These are phyloP conservation scores for Mallotus villosus DNA, from an alignment of 2,797 vertebrate genomes.

Conservation along the genomic window DNA sequence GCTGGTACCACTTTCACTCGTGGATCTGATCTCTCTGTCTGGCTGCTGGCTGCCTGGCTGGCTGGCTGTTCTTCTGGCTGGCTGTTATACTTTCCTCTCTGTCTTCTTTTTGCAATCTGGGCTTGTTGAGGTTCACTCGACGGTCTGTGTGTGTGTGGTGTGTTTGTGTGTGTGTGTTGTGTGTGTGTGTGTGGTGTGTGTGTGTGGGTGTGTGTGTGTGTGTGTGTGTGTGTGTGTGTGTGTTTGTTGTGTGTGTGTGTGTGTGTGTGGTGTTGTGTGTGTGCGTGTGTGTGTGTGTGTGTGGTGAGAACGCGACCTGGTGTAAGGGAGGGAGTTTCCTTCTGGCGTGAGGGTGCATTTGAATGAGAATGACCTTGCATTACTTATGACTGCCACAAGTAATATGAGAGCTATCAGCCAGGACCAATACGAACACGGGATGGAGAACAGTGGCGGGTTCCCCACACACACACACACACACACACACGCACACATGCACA, in stretches of 20 bases:
- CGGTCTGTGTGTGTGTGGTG: conserved; percentile 37
- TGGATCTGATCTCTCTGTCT: not conserved
- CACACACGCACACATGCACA: conserved; percentile 15
- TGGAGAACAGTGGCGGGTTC: conserved; percentile 50
- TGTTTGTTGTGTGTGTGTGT: conserved; percentile 9
- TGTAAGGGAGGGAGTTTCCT: conserved; percentile 60
- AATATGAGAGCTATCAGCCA: conserved; percentile 67
- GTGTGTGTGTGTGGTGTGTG: not conserved
- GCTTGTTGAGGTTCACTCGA: not conserved
- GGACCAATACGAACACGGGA: conserved; percentile 58
- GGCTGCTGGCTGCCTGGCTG: conserved; percentile 27
- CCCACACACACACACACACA: conserved; percentile 32
- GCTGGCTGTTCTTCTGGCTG: not conserved
- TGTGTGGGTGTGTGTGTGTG: conserved; percentile 2
- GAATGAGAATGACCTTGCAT: conserved; percentile 76
- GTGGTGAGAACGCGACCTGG: conserved; percentile 65
- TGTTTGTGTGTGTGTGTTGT: conserved; percentile 40
- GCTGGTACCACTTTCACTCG: not conserved
- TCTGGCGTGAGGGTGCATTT: conserved; percentile 66
- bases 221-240: no score
- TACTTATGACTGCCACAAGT: conserved; percentile 71
- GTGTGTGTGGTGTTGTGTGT: conserved; percentile 20
- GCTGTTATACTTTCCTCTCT: conserved; percentile 12
- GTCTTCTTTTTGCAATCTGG: conserved; percentile 30
- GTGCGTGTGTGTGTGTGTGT: conserved; percentile 53